Evolutionary conservation across 1,140 invertebrate species (phyloP).

Genomic region (Pseudomyrmex flavicornis): DNA sequence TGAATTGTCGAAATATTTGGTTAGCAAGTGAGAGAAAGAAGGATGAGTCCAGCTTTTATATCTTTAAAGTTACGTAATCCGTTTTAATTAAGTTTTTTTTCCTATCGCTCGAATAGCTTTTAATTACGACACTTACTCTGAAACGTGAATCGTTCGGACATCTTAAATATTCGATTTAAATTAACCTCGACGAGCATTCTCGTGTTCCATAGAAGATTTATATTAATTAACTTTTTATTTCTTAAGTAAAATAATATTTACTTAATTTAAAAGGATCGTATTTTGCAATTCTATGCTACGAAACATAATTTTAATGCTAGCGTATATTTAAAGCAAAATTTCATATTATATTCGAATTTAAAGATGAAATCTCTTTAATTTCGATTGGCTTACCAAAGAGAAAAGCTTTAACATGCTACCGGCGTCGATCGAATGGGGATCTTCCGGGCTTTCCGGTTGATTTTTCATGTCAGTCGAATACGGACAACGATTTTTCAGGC

Average conservation of each 20-base stretch:
- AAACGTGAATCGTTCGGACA: conserved; percentile 34
- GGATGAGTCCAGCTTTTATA: background rate
- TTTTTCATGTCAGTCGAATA: conserved; percentile 77
- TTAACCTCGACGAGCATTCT: conserved; percentile 5
- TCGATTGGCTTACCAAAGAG: background rate
- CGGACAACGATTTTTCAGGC: conserved; percentile 77
- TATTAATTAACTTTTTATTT: conserved; percentile 11
- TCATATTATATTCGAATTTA: background rate
- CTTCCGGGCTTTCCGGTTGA: conserved; percentile 71
- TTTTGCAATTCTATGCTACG: too few relatives aligned
- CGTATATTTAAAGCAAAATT: background rate
- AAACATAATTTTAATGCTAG: background rate
- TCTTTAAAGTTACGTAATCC: conserved; percentile 26
- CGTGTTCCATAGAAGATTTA: background rate
- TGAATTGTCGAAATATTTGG: conserved; percentile 14
- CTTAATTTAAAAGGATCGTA: background rate
- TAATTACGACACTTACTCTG: conserved; percentile 12
- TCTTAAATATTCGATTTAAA: conserved; percentile 24
- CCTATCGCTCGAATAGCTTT: conserved; percentile 6
- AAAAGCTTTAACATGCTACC: conserved; percentile 9
- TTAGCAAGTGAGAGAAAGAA: conserved; percentile 4
- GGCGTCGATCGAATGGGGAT: conserved; percentile 60
- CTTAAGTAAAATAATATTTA: conserved; percentile 15
- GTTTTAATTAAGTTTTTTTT: conserved; percentile 39
- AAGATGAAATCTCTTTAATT: conserved; percentile 14